Evolutionary conservation across 2,797 vertebrate genomes (phyloP), one percentile per base, ranked within the genome.

Genomic region (Platalea minor): DNA sequence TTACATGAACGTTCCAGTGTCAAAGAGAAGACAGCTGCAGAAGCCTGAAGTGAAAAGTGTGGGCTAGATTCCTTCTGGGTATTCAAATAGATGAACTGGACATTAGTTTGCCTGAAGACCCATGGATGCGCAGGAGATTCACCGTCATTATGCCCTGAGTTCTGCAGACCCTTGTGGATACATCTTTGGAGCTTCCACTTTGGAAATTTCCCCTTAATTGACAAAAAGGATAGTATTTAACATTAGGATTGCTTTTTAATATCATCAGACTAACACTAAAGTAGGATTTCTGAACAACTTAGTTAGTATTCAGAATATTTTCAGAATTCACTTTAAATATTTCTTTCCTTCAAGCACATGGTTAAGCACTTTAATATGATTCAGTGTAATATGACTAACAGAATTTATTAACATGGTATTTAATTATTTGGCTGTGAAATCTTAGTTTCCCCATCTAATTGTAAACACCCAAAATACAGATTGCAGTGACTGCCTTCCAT

Each of bases 221-320:
- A 96, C 87, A 97, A 97, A 96, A 56, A 10, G 37, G 75, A 64
- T 74, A 89, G 86, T 59, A 92, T 89, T 88, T 97, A 96, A 96
- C 78, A 94, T 94, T 92, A 96, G 37, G 70, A 56, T 85, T 97
- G 74, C 59, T 92, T 85, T 89, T 88, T 95, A 96, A 75, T 97
- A 92, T 91, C 85, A 86, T 93, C 81, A 96, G 95, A 94, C 91
- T 97, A 90, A 89, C 80, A 88, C 89, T 96, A 53, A 95, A 96
- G 83, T 56, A 91, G 84, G 72, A 93, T 95, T 97, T 96, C 78
- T 96, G 53, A 97, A 95, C 80, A 96, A 96, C 88, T 93, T 95
- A 91, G 97, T 96, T 97, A 96, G 94, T 92, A 97, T 97, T 97
- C 96, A 75, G 94, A 79, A 96, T 96, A 97, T 96, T 97, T 98